Base-by-base conservation (phyloP, 2,888 invertebrate genomes). In the Neoaliturus tenellus region DNA sequence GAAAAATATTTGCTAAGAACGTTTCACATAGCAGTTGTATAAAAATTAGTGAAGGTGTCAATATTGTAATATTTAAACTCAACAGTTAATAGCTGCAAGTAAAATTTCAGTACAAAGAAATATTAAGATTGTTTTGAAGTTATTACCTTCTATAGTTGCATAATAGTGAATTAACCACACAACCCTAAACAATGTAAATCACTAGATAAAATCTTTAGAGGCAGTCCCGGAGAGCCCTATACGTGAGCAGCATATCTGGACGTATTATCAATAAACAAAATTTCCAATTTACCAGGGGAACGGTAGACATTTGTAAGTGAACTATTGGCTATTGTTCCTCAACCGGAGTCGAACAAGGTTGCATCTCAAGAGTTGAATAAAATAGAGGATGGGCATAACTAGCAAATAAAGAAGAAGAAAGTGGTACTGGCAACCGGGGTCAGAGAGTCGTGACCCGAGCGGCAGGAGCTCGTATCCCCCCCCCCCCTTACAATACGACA, bases 331-430 rank as follows among this genome's bases (percentile, higher is more conserved):
- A 62, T 62, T 62, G 62, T 62, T 62, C 62, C 31, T 17, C 51
- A 23, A 51, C 51, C 62, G 28, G 28, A 31, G 31, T 17, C 25
- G 28, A 62, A 62, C 62, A 62, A 62, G 62, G 62, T 55, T 62
- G 62, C 55, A 55, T 62, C 31, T 17, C 31, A 67, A 67, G 39
- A 69, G 35, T 39, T 69, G 39, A 69, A 69, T 69, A 39, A 35
- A 69, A 69, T 69, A 69, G 69, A 39, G 39, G 62, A 62, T 71
- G 71, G 41, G 39, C 73, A 71, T 35, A 44, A 44, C 73, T 44
- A 44, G 73, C 73, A 44, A 44, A 44, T 75, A 75, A 75, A 75
- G 73, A 75, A 75, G 73, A 75, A 44, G 73, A 75, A 75, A 75
- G 73, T 75, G 73, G 73, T 28, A 25, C 28, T 1, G 28, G 73